Evolutionary conservation across 2,888 invertebrate species (phyloP).

Genomic region (Harmothoe impar): DNA sequence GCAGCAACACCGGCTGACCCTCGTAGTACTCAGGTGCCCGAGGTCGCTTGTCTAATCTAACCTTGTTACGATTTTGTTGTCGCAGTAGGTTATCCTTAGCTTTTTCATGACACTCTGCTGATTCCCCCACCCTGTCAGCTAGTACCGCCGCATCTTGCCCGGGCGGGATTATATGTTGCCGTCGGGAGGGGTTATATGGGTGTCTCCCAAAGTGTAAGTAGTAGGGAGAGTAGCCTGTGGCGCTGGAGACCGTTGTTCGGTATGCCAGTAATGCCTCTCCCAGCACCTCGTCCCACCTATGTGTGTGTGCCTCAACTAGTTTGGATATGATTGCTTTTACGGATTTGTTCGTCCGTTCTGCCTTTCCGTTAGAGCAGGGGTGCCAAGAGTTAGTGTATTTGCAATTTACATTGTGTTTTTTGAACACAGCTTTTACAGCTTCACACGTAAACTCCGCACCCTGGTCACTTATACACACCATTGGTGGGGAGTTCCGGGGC

Average conservation of each 20-base stretch:
- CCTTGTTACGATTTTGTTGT: not conserved
- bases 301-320: not conserved
- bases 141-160: not conserved
- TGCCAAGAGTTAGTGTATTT: constrained; percentile 26
- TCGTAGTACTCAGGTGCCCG: not conserved
- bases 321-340: constrained; percentile 29
- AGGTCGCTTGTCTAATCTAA: not conserved
- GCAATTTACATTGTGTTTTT: not conserved
- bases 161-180: no score
- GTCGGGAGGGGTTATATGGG: not conserved
- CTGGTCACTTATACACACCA: no score
- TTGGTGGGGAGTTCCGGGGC: no score
- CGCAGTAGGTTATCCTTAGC: not conserved
- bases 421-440: not conserved
- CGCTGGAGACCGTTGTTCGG: not conserved
- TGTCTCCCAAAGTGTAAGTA: constrained; percentile 40
- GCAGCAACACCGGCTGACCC: no score
- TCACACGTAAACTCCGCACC: constrained; percentile 28
- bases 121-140: not conserved
- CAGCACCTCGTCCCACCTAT: constrained; percentile 28
- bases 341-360: constrained; percentile 37
- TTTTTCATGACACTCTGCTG: not conserved
- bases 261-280: constrained; percentile 35
- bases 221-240: constrained; percentile 48
- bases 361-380: no score